These are phyloP conservation scores for Cyrtonyx montezumae DNA, from an alignment of 2,113 vertebrate genomes.

Conservation along the genomic window DNA sequence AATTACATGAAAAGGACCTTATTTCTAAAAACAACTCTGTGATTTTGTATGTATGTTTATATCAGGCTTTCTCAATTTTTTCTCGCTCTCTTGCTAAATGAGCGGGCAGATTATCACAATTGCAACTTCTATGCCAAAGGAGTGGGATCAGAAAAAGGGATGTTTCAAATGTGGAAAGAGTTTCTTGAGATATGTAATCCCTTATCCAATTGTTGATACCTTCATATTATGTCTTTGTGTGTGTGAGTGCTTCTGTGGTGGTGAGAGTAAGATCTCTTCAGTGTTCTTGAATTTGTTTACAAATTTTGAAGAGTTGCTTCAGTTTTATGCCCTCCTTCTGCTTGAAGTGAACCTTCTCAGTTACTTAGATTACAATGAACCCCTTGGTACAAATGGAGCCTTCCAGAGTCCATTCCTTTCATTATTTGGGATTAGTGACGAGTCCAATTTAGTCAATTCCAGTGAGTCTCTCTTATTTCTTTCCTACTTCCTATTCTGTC, in stretches of 20 bases:
- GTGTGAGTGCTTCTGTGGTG: accelerated
- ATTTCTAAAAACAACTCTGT: background rate
- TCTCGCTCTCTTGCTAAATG: background rate
- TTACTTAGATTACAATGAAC: background rate
- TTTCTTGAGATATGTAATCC: background rate
- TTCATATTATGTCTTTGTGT: background rate
- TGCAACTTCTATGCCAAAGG: background rate
- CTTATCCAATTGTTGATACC: background rate
- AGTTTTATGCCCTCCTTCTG: background rate
- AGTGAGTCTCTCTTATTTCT: background rate
- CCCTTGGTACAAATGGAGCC: background rate
- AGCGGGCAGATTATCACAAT: background rate
- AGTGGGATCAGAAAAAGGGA: background rate
- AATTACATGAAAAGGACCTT: background rate
- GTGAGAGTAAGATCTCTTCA: background rate
- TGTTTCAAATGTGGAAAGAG: background rate
- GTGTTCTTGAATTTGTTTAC: background rate
- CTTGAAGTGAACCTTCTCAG: background rate
- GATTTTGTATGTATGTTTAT: background rate
- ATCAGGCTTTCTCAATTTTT: background rate
- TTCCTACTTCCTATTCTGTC: background rate
- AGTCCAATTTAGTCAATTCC: background rate
- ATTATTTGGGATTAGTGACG: background rate
- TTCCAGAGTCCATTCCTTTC: background rate
- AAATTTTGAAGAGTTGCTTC: background rate